These are phyloP conservation scores for Regulus satrapa DNA, from an alignment of 2,113 vertebrate species.

Conservation along the genomic window DNA sequence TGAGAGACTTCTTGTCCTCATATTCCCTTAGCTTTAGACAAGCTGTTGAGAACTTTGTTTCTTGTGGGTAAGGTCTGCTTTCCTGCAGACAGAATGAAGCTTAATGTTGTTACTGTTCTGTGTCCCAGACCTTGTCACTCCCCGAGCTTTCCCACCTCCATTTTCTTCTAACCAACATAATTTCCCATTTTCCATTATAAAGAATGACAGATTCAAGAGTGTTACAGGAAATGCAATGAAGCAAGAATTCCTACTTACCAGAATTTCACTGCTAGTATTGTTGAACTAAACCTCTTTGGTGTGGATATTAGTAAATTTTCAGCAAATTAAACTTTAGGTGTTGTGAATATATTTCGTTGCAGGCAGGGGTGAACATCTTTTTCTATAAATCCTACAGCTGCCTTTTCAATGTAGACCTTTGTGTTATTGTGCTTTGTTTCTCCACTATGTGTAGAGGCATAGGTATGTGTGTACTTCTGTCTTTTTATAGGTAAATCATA, in stretches of 20 bases:
- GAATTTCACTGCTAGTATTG: neutral
- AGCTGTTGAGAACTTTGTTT: neutral
- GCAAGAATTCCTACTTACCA: neutral
- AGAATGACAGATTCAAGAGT: neutral
- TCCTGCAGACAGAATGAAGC: neutral
- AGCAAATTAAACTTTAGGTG: neutral
- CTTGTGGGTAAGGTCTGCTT: neutral
- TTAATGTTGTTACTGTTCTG: neutral
- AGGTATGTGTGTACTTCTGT: neutral
- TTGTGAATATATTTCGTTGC: neutral
- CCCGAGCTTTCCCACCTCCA: neutral
- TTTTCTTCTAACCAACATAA: conserved; percentile 1
- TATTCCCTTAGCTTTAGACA: neutral
- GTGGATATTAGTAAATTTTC: neutral
- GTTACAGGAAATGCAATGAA: neutral
- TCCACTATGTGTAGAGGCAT: neutral
- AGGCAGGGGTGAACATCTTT: neutral
- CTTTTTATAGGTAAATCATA: neutral
- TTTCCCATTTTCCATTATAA: conserved; percentile 16
- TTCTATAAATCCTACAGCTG: neutral
- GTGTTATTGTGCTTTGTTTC: neutral
- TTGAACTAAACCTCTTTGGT: neutral
- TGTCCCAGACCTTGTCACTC: neutral
- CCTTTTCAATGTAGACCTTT: neutral
- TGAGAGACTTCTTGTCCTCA: neutral